Conservation (phyloP, 2,797 vertebrate genomes). For the Tarsius wallacei region DNA sequence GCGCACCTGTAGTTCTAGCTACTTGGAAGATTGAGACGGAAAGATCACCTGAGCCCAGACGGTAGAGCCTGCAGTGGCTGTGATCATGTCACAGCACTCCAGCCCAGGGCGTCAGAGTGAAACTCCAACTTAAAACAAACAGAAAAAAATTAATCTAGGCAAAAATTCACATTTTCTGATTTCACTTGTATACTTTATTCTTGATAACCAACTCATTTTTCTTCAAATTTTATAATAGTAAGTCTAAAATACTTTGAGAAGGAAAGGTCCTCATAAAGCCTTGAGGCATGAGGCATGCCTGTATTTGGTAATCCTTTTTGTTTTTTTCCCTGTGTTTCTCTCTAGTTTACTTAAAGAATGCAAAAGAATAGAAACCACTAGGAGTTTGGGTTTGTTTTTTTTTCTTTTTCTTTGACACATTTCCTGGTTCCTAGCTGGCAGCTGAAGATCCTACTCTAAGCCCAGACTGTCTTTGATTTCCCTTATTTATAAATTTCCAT, state of each 20-base stretch:
- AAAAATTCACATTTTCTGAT: slow-evolving; percentile 28
- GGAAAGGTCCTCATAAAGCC: not conserved
- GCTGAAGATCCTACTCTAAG: slow-evolving; percentile 37
- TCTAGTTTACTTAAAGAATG: slow-evolving; percentile 41
- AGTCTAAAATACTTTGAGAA: slow-evolving; percentile 48
- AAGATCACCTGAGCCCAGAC: too few relatives aligned
- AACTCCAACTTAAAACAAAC: too few relatives aligned
- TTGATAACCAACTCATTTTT: slow-evolving; percentile 49
- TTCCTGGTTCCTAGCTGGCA: slow-evolving; percentile 55
- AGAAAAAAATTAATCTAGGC: not conserved
- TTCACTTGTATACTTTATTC: not conserved
- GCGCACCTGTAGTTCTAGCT: too few relatives aligned
- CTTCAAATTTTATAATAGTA: slow-evolving; percentile 54
- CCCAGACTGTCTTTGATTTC: slow-evolving; percentile 38
- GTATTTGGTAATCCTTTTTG: not conserved
- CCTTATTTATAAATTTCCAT: slow-evolving; percentile 58
- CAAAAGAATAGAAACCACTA: slow-evolving; percentile 42
- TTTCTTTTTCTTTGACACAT: not conserved
- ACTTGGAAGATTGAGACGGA: too few relatives aligned
- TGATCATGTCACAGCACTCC: too few relatives aligned
- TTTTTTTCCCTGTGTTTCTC: not conserved
- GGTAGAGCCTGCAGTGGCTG: too few relatives aligned
- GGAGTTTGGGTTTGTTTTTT: slow-evolving; percentile 9
- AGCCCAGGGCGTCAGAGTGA: too few relatives aligned
- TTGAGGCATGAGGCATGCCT: not conserved